Evolutionary conservation across 2,888 invertebrate species (phyloP).

Genomic region (Crematogaster levior): DNA sequence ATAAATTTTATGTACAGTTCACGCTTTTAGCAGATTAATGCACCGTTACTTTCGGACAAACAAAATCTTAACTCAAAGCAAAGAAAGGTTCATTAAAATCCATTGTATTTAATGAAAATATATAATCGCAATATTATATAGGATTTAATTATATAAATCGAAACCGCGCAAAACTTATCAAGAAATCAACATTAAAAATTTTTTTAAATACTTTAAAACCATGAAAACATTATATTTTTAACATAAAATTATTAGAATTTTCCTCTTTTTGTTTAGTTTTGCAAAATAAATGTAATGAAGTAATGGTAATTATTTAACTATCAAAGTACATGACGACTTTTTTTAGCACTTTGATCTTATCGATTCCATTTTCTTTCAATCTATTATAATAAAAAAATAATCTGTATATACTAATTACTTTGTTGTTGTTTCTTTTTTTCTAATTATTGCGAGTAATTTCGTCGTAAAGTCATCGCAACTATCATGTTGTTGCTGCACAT

Average conservation of each 20-base stretch:
- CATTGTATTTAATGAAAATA: too few relatives aligned
- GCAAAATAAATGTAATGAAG: neutral
- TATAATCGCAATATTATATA: too few relatives aligned
- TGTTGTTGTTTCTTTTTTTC: neutral
- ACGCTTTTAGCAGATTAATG: too few relatives aligned
- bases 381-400: conserved; percentile 58
- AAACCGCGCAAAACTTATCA: too few relatives aligned
- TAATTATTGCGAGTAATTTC: conserved; percentile 60
- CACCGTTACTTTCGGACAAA: too few relatives aligned
- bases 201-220: neutral
- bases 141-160: too few relatives aligned
- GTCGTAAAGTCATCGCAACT: conserved; percentile 55
- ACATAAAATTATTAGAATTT: neutral
- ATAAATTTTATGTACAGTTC: too few relatives aligned
- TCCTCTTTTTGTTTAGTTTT: neutral
- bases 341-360: neutral
- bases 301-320: neutral
- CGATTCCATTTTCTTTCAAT: neutral
- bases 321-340: neutral
- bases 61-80: too few relatives aligned
- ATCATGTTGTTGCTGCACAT: conserved; percentile 42
- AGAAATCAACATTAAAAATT: neutral
- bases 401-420: neutral
- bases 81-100: too few relatives aligned
- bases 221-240: neutral